These are phyloP conservation scores for Melanotaenia pygmaea DNA, from an alignment of 2,797 vertebrate genomes.

Conservation along the genomic window DNA sequence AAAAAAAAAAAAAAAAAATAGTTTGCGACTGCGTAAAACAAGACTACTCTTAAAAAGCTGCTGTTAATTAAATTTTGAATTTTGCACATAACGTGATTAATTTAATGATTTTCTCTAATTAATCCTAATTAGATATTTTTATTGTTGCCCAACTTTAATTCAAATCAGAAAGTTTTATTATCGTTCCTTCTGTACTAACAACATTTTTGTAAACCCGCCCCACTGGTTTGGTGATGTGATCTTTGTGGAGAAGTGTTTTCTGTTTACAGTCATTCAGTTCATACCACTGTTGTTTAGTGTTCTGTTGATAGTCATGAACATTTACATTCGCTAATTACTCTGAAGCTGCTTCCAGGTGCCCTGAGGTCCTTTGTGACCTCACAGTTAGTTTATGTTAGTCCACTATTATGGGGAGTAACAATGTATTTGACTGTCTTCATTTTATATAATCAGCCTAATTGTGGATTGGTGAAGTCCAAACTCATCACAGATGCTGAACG, in stretches of 20 bases:
- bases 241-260: background rate
- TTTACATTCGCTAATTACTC: background rate
- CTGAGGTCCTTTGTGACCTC: background rate
- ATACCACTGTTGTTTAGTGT: background rate
- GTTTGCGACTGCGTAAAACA: too few relatives aligned
- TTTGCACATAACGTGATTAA: too few relatives aligned
- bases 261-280: background rate
- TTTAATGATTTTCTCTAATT: too few relatives aligned
- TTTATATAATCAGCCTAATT: background rate
- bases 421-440: background rate
- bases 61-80: too few relatives aligned
- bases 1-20: too few relatives aligned
- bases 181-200: background rate
- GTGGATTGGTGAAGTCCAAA: background rate
- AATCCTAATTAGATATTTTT: too few relatives aligned
- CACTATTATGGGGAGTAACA: too few relatives aligned
- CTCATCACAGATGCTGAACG: background rate
- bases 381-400: background rate
- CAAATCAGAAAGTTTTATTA: background rate
- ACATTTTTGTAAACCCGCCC: background rate
- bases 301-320: background rate
- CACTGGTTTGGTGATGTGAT: background rate
- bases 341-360: background rate
- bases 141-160: too few relatives aligned
- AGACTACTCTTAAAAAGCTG: too few relatives aligned